Percentiles rank a stretch among this genome's conserved stretches.
phyloP scores from a whole-genome alignment of 1,140 invertebrate species.

The Drosophila ohnishii region DNA sequence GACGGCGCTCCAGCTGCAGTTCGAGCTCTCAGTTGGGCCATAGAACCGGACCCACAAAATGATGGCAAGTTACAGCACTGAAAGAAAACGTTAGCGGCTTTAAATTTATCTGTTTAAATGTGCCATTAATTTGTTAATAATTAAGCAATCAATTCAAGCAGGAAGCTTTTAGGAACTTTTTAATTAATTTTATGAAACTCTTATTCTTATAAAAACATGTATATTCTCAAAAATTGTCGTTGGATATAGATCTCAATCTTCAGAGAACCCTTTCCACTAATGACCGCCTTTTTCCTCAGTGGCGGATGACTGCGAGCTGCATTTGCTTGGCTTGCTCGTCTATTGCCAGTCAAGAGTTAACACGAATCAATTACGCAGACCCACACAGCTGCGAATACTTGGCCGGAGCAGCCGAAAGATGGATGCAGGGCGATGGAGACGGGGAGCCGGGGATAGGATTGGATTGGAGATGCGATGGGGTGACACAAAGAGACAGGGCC shows the following conservation, averaged over 20 bases:
- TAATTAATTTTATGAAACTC: too few relatives aligned
- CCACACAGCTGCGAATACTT: slow-evolving; percentile 47
- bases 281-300: slow-evolving; percentile 15
- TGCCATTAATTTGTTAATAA: too few relatives aligned
- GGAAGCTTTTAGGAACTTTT: too few relatives aligned
- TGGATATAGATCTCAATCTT: background rate
- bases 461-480: slow-evolving; percentile 2
- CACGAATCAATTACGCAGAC: slow-evolving; percentile 77
- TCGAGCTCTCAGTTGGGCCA: background rate
- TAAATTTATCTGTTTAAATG: too few relatives aligned
- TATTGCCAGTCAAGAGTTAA: slow-evolving; percentile 81
- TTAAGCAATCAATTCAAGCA: too few relatives aligned
- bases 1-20: slow-evolving; percentile 14
- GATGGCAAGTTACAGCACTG: slow-evolving; percentile 20
- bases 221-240: too few relatives aligned
- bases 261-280: background rate
- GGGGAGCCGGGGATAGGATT: background rate
- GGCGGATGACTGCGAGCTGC: slow-evolving; percentile 59
- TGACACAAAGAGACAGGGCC: slow-evolving; percentile 20
- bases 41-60: slow-evolving; percentile 15
- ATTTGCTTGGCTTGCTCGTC: slow-evolving; percentile 76
- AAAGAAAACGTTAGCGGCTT: background rate
- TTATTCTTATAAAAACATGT: too few relatives aligned
- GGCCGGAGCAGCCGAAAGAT: slow-evolving; percentile 32
- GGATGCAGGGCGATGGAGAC: slow-evolving; percentile 12